These are phyloP conservation scores for Brenthis hecate DNA, from an alignment of 2,888 invertebrate species.

Conservation along the genomic window DNA sequence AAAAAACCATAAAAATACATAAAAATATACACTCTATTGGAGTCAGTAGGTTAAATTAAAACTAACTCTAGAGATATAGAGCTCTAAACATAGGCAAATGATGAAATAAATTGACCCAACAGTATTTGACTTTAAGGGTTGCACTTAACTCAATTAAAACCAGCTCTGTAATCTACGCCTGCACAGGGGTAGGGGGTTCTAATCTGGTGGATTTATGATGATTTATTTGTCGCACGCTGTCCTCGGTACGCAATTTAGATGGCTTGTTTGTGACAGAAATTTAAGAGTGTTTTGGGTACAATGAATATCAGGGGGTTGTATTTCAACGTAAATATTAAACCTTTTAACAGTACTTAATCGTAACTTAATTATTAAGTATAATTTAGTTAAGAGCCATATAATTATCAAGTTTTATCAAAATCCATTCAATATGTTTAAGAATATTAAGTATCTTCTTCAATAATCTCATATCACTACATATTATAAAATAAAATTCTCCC, in stretches of 20 bases:
- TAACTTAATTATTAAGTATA: too few relatives aligned
- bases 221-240: conserved; percentile 39
- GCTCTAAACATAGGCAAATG: not conserved
- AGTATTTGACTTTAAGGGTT: conserved; percentile 13
- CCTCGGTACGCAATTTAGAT: conserved; percentile 13
- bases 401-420: too few relatives aligned
- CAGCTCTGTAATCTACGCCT: conserved; percentile 32
- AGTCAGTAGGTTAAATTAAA: too few relatives aligned
- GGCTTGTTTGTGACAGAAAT: conserved; percentile 18
- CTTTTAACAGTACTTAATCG: too few relatives aligned
- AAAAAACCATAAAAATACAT: too few relatives aligned
- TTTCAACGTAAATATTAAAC: too few relatives aligned
- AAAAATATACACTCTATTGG: too few relatives aligned
- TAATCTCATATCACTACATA: too few relatives aligned
- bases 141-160: conserved; percentile 42
- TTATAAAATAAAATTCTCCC: too few relatives aligned
- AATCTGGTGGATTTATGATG: conserved; percentile 45
- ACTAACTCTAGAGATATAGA: not conserved
- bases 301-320: not conserved
- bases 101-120: conserved; percentile 5
- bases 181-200: conserved; percentile 27
- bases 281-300: not conserved
- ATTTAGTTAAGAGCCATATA: too few relatives aligned
- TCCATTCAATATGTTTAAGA: too few relatives aligned
- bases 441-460: too few relatives aligned